phyloP scores from a whole-genome alignment of 2,113 vertebrate species.

The Xenus cinereus region DNA sequence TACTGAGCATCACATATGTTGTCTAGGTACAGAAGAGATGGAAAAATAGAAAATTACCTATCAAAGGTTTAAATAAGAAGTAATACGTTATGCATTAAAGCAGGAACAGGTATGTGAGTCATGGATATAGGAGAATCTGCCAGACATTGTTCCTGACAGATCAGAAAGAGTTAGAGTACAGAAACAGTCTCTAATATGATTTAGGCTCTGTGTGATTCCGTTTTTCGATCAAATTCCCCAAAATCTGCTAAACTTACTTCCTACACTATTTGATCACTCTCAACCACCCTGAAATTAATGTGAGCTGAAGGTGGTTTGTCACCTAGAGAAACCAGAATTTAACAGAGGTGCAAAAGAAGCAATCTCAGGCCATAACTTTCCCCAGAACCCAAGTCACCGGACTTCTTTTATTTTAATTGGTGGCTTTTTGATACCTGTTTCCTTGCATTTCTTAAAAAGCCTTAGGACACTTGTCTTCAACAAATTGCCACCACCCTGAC shows the following conservation, averaged over 20 bases:
- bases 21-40: not conserved
- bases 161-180: not conserved
- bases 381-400: not conserved
- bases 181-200: not conserved
- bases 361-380: not conserved
- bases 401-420: not conserved
- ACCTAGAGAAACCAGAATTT: not conserved
- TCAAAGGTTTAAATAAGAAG: not conserved
- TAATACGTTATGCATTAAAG: not conserved
- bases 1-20: accelerated
- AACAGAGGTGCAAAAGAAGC: not conserved
- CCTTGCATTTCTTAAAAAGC: not conserved
- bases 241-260: not conserved
- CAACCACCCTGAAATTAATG: not conserved
- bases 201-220: not conserved
- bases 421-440: not conserved
- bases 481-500: not conserved
- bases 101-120: not conserved
- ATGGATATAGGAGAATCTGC: not conserved
- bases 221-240: not conserved
- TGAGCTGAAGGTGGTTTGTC: not conserved
- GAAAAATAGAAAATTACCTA: not conserved
- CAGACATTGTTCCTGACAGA: not conserved
- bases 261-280: not conserved
- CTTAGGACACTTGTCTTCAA: not conserved